These are phyloP conservation scores for Sphenodon punctatus DNA, from an alignment of 2,797 vertebrate genomes.

Conservation along the genomic window DNA sequence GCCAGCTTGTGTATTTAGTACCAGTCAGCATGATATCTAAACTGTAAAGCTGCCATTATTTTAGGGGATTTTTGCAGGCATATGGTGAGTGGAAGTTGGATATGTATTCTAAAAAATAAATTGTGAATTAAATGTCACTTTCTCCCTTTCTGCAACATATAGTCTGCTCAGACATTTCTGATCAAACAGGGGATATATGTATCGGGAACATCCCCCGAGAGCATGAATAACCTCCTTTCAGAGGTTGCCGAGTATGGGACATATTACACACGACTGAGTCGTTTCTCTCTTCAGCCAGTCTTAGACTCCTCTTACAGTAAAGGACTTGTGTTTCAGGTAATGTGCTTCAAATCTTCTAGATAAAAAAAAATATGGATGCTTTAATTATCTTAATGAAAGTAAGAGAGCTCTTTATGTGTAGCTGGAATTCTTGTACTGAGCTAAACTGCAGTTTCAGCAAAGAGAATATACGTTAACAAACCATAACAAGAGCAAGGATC, in stretches of 20 bases:
- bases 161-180: slow-evolving; percentile 84
- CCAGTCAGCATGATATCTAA: background rate
- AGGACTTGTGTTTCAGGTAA: slow-evolving; percentile 96
- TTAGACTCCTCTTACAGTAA: slow-evolving; percentile 78
- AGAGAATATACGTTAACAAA: too few species aligned
- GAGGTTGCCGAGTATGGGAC: slow-evolving; percentile 93
- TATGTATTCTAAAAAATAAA: background rate
- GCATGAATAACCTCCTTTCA: slow-evolving; percentile 85
- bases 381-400: background rate
- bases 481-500: too few species aligned
- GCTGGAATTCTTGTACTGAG: background rate
- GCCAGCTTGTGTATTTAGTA: background rate
- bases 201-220: slow-evolving; percentile 92
- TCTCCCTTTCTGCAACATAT: background rate
- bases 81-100: too few species aligned
- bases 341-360: background rate
- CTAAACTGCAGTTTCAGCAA: background rate
- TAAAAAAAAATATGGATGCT: too few species aligned
- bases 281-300: slow-evolving; percentile 88
- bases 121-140: background rate
- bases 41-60: background rate
- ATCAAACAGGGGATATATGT: slow-evolving; percentile 89
- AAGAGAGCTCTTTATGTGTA: fast-evolving
- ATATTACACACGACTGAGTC: slow-evolving; percentile 89
- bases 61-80: background rate